Evolutionary conservation across 2,797 vertebrate species (phyloP).

Genomic region (Cossypha caffra): DNA sequence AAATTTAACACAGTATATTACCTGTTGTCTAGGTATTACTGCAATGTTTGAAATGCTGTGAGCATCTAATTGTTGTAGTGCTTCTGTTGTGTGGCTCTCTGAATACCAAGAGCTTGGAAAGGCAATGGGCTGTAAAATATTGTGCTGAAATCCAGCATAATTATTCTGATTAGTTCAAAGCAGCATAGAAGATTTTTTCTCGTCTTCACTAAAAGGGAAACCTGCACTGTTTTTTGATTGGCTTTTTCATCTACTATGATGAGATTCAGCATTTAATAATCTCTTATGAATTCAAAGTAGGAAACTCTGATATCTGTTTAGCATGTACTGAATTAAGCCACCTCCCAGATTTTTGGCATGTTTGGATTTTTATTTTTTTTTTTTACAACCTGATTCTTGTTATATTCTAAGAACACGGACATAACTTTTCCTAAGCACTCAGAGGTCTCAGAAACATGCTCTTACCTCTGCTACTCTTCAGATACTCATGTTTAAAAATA

Average conservation of each 20-base stretch:
- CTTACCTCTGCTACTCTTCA: not conserved
- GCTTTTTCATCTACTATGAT: not conserved
- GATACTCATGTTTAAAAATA: not conserved
- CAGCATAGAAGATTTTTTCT: not conserved
- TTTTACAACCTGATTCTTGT: not conserved
- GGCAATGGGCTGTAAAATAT: not conserved
- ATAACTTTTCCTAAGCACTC: not conserved
- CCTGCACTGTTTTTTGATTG: not conserved
- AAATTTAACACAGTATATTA: not conserved
- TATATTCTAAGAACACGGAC: not conserved
- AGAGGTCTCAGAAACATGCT: not conserved
- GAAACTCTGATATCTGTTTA: not conserved
- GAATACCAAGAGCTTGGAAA: not conserved
- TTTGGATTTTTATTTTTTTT: not conserved
- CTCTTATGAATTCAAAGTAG: not conserved
- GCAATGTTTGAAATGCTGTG: not conserved
- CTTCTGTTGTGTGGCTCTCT: not conserved
- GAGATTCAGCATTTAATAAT: not conserved
- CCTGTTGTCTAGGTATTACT: not conserved
- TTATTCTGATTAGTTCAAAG: not conserved
- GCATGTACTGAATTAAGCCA: not conserved
- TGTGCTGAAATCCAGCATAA: not conserved
- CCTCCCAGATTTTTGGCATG: not conserved
- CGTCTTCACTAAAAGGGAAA: not conserved
- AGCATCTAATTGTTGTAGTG: not conserved